Conservation (phyloP, 2,797 vertebrate genomes). For the Sebastes taczanowskii region DNA sequence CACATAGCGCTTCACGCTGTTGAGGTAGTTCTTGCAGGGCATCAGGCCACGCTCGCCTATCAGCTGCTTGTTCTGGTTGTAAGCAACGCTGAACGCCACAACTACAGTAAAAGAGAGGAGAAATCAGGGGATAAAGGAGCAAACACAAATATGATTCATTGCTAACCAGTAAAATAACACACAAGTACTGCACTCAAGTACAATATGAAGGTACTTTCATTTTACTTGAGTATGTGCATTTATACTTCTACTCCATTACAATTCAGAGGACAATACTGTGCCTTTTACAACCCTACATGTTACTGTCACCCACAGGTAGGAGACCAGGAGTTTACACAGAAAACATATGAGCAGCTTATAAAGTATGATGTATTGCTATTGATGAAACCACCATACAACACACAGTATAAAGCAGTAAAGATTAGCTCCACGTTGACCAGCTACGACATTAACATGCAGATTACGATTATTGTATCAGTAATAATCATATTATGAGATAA, state of each 20-base stretch:
- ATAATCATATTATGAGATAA: background rate
- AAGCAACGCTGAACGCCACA: conserved; percentile 91
- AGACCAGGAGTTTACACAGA: background rate
- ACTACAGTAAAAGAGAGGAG: conserved; percentile 61
- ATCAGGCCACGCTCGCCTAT: conserved; percentile 90
- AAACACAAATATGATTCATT: background rate
- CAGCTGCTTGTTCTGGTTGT: conserved; percentile 94
- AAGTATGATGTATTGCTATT: background rate
- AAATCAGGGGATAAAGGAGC: too few species aligned
- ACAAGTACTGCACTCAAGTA: background rate
- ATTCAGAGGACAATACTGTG: background rate
- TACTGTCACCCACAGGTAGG: background rate
- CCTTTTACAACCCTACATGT: background rate
- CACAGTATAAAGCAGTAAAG: background rate
- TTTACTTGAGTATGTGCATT: background rate
- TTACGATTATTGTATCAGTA: background rate
- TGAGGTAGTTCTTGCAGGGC: conserved; percentile 87
- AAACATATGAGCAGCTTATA: background rate
- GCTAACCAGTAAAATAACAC: too few species aligned
- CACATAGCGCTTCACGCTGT: conserved; percentile 87
- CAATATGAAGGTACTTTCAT: background rate
- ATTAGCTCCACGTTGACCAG: background rate
- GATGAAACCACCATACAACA: background rate
- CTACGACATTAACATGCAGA: background rate
- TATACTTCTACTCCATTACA: background rate